A percentile compares a stretch with the other conserved stretches of the same genome.
phyloP scores from a whole-genome alignment of 1,140 invertebrate species.

The Dendrolimus punctatus region DNA sequence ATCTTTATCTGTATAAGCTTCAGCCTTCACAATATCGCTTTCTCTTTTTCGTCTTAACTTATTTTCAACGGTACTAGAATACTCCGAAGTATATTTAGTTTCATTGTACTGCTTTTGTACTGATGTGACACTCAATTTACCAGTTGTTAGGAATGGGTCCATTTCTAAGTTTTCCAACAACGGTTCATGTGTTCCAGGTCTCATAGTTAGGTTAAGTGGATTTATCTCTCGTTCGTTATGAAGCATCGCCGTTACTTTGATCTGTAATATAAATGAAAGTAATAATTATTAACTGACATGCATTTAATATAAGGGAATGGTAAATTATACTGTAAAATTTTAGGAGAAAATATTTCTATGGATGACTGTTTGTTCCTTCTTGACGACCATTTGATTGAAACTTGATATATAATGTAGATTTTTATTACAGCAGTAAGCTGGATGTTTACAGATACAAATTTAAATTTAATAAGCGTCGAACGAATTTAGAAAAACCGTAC shows the following conservation, averaged over 20 bases:
- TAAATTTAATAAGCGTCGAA: too few relatives aligned
- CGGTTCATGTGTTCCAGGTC: constrained; percentile 69
- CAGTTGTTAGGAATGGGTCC: constrained; percentile 39
- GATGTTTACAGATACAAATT: too few relatives aligned
- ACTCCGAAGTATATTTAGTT: constrained; percentile 72
- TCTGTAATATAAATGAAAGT: constrained; percentile 35
- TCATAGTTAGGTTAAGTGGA: constrained; percentile 76
- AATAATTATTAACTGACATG: background rate
- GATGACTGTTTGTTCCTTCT: too few relatives aligned
- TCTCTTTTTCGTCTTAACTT: constrained; percentile 76
- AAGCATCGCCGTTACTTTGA: constrained; percentile 77
- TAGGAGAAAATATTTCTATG: too few relatives aligned
- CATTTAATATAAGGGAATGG: too few relatives aligned
- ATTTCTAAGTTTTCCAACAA: constrained; percentile 55
- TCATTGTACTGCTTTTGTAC: constrained; percentile 55
- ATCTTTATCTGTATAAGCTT: constrained; percentile 79
- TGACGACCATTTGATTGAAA: too few relatives aligned
- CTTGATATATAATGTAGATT: too few relatives aligned
- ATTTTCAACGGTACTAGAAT: constrained; percentile 33
- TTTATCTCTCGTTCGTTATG: constrained; percentile 75
- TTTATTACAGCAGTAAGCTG: too few relatives aligned
- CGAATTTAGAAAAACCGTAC: too few relatives aligned
- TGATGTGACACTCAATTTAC: constrained; percentile 46
- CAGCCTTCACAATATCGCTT: constrained; percentile 81
- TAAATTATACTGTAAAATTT: too few relatives aligned